Base-by-base conservation (phyloP, 1,140 invertebrate species). In the Dreissena polymorpha region DNA sequence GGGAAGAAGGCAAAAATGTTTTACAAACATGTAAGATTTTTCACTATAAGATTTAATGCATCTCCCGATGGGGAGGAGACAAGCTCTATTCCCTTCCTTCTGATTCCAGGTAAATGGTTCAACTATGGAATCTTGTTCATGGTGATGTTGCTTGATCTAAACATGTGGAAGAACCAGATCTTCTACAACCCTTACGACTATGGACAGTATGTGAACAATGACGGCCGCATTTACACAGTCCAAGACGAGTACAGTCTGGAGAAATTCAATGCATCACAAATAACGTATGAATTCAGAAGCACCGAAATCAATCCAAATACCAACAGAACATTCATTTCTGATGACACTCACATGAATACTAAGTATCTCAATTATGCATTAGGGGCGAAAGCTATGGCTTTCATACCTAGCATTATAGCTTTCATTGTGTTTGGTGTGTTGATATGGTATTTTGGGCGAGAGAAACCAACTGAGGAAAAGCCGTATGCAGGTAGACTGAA, bases 131-230 rank as follows among this genome's bases (percentile, higher is more conserved):
- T 95, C 60, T 93, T 95, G 49, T 94, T 94, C 72, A 86, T 94
- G 78, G 94, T 95, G 7, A 94, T 94, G 92, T 91, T 94, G 51
- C 91, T 94, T 13, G 94, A 95, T 88, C 86, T 95, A 60, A 95
- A 95, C 89, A 95, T 95, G 94, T 95, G 94, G 94, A 94, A 95
- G 87, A 95, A 94, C 88, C 94, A 95, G 90, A 94, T 94, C 39
- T 94, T 94, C 86, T 95, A 94, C 82, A 77, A 84, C 57, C 94
- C 94, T 0, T 89, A 86, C 73, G 93, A 94, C 77, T 94, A 93
- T 86, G 94, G 94, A 14, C 94, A 95, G 88, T 95, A 94, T 84
- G 90, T 90, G 12, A 92, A 91, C 83, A 81, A 90, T 21, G 88
- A 93, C 18, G 88, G 92, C 25, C 92, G 93, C 78, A 93, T 94